Evolutionary conservation across 2,113 vertebrate species (phyloP).

Genomic region (Empidonax alnorum): DNA sequence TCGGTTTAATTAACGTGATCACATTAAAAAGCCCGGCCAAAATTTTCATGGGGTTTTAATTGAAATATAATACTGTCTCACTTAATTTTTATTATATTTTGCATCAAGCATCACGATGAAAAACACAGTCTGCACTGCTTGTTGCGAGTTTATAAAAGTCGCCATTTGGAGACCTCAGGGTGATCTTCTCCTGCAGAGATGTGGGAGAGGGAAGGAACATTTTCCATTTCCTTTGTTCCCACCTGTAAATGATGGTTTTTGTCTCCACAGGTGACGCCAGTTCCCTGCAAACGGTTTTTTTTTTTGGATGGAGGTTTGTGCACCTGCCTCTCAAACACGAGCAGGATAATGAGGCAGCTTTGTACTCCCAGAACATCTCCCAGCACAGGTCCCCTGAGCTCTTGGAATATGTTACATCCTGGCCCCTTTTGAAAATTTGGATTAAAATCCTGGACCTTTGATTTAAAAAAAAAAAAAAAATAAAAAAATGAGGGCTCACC

Average conservation of each 20-base stretch:
- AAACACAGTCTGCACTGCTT: neutral
- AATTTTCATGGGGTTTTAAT: slow-evolving; percentile 67
- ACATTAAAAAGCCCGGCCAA: slow-evolving; percentile 61
- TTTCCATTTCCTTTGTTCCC: neutral
- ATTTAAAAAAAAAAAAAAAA: neutral
- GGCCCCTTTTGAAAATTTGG: neutral
- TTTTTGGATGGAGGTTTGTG: slow-evolving; percentile 18
- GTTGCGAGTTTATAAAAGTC: neutral
- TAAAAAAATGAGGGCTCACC: neutral
- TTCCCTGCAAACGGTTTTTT: neutral
- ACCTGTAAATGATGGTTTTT: neutral
- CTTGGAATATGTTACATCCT: neutral
- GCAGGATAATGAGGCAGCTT: neutral
- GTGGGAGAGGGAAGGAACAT: neutral
- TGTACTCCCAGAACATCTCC: neutral
- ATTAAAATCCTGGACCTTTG: neutral
- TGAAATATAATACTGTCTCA: slow-evolving; percentile 63
- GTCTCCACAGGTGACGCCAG: slow-evolving; percentile 11
- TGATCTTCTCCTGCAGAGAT: neutral
- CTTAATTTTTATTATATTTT: neutral
- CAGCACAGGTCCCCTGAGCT: neutral
- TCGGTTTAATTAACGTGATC: slow-evolving; percentile 68
- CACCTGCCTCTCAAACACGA: neutral
- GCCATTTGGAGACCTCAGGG: neutral
- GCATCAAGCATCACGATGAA: neutral